Conservation (phyloP, 1,140 invertebrate species). For the Pseudobourletiella spinata region DNA sequence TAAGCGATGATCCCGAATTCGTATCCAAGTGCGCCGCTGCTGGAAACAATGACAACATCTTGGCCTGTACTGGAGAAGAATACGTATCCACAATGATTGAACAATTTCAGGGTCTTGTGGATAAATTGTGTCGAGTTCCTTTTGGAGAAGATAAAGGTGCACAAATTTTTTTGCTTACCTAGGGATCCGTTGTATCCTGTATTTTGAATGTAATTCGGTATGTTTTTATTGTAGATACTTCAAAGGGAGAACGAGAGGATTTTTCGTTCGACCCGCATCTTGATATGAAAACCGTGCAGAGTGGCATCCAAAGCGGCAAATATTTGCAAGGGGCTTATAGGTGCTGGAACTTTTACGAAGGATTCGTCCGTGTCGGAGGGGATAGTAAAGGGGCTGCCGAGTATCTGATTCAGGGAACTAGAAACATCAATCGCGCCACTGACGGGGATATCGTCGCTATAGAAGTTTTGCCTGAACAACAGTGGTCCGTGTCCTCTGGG, state of each 20-base stretch:
- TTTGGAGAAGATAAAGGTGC: conserved; percentile 33
- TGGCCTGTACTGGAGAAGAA: conserved; percentile 12
- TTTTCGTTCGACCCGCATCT: conserved; percentile 73
- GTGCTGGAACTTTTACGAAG: conserved; percentile 90
- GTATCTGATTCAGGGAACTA: conserved; percentile 76
- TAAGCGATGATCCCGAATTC: conserved; percentile 81
- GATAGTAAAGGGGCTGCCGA: conserved; percentile 50
- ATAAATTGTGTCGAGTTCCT: conserved; percentile 31
- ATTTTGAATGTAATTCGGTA: too few relatives aligned
- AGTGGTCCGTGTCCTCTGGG: conserved; percentile 82
- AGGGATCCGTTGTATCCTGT: too few relatives aligned
- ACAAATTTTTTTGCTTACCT: not conserved
- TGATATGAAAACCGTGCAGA: conserved; percentile 59
- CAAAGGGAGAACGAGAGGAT: too few relatives aligned
- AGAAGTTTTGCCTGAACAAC: conserved; percentile 74
- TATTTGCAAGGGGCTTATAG: conserved; percentile 74
- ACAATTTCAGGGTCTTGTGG: conserved; percentile 26
- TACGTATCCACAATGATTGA: conserved; percentile 24
- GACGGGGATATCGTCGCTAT: conserved; percentile 89
- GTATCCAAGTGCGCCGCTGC: not conserved
- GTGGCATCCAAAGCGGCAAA: conserved; percentile 68
- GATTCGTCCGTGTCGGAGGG: conserved; percentile 70
- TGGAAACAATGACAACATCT: not conserved
- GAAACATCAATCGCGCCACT: conserved; percentile 85
- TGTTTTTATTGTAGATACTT: too few relatives aligned